These are phyloP conservation scores for Sphaerophoria rueppellii DNA, from an alignment of 2,888 invertebrate species.

Conservation along the genomic window DNA sequence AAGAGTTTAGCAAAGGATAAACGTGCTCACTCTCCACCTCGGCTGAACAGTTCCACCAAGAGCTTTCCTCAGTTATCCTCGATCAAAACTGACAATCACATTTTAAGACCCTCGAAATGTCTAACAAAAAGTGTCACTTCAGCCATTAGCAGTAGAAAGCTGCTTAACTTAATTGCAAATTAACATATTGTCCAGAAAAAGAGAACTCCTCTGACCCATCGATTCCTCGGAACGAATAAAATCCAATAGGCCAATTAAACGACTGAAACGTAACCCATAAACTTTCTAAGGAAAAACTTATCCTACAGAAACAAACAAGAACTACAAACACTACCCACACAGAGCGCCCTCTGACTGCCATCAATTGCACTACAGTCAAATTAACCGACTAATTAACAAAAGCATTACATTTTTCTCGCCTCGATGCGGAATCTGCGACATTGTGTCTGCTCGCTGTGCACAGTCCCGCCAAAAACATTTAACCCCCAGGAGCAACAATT, in stretches of 20 bases:
- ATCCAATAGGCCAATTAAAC: slow-evolving; percentile 58
- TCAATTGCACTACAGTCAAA: slow-evolving; percentile 39
- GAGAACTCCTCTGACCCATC: background rate
- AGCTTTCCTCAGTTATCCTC: background rate
- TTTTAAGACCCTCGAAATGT: background rate
- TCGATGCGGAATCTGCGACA: slow-evolving; percentile 55
- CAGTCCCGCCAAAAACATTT: background rate
- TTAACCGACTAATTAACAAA: slow-evolving; percentile 72
- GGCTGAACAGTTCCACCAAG: background rate
- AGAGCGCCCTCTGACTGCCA: background rate
- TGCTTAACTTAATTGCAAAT: slow-evolving; percentile 50
- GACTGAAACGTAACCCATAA: slow-evolving; percentile 59
- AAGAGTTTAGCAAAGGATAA: background rate
- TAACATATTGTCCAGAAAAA: slow-evolving; percentile 54
- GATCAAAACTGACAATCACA: background rate
- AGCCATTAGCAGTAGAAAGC: slow-evolving; percentile 17
- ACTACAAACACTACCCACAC: background rate
- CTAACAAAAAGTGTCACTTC: slow-evolving; percentile 40
- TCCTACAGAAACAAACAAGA: background rate
- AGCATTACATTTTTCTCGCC: slow-evolving; percentile 73
- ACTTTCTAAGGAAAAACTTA: slow-evolving; percentile 66
- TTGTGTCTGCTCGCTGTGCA: slow-evolving; percentile 17
- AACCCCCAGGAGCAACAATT: background rate
- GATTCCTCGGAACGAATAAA: slow-evolving; percentile 16
- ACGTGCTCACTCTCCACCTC: background rate